Evolutionary conservation across 2,797 vertebrate species (phyloP).

Genomic region (Schizopygopsis pylzovi): DNA sequence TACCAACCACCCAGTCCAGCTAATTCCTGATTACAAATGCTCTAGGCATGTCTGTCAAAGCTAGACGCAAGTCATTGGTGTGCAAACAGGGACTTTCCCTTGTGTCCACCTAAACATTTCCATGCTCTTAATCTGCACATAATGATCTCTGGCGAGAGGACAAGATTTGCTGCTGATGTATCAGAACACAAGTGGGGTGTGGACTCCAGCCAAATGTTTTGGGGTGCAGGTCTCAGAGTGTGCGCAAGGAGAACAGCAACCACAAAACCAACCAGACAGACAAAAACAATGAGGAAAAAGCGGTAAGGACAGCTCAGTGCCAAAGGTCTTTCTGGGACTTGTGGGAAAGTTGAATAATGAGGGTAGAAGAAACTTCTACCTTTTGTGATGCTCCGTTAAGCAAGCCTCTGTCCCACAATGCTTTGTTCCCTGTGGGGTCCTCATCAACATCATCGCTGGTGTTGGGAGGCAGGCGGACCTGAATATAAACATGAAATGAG

Average conservation of each 20-base stretch:
- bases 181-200: slow-evolving; percentile 41
- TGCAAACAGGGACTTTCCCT: slow-evolving; percentile 75
- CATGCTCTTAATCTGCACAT: slow-evolving; percentile 52
- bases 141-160: slow-evolving; percentile 50
- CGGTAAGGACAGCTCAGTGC: slow-evolving; percentile 4
- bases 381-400: slow-evolving; percentile 98
- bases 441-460: slow-evolving; percentile 98
- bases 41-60: slow-evolving; percentile 55
- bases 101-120: slow-evolving; percentile 74
- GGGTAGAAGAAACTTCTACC: slow-evolving; percentile 72
- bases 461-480: slow-evolving; percentile 96
- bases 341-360: not conserved
- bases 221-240: slow-evolving; percentile 42
- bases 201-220: slow-evolving; percentile 36
- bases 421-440: slow-evolving; percentile 98
- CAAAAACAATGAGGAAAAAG: slow-evolving; percentile 49
- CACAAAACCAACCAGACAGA: slow-evolving; percentile 55
- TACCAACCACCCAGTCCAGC: slow-evolving; percentile 4
- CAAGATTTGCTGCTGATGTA: slow-evolving; percentile 52
- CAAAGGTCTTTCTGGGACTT: slow-evolving; percentile 23
- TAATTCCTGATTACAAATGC: slow-evolving; percentile 52
- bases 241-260: slow-evolving; percentile 43
- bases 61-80: slow-evolving; percentile 60
- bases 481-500: not conserved
- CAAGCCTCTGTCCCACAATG: slow-evolving; percentile 96